phyloP scores from a whole-genome alignment of 2,113 vertebrate species.

The Tor tambroides region DNA sequence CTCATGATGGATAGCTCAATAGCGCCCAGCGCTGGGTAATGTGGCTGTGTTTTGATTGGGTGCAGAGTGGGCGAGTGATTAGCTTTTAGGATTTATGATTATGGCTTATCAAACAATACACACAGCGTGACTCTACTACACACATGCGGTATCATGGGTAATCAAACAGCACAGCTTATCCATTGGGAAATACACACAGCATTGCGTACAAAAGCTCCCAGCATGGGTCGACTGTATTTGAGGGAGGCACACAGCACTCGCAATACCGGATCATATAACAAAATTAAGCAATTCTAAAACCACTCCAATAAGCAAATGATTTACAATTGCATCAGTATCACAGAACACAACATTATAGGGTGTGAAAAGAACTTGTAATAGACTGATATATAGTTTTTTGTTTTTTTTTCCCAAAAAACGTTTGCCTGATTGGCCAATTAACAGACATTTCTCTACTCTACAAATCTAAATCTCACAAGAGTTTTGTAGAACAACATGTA shows the following conservation, averaged over 20 bases:
- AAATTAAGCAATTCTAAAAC: slow-evolving; percentile 15
- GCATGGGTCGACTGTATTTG: slow-evolving; percentile 17
- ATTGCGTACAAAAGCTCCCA: slow-evolving; percentile 16
- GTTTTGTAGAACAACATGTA: background rate
- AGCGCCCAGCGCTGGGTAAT: slow-evolving; percentile 69
- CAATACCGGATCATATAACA: background rate
- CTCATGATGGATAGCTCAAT: slow-evolving; percentile 75
- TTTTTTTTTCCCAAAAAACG: background rate
- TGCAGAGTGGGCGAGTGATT: slow-evolving; percentile 73
- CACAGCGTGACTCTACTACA: slow-evolving; percentile 38
- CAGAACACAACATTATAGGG: background rate
- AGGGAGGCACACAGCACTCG: slow-evolving; percentile 9
- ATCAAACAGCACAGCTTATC: slow-evolving; percentile 28
- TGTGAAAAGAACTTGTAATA: background rate
- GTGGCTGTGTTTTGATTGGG: slow-evolving; percentile 66
- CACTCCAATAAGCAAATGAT: background rate
- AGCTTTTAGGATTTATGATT: slow-evolving; percentile 77
- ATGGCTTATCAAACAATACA: slow-evolving; percentile 76
- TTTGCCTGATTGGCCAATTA: background rate
- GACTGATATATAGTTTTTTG: background rate
- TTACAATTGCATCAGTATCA: background rate
- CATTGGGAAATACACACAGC: slow-evolving; percentile 39
- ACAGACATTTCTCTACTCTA: background rate
- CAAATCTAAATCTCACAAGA: background rate
- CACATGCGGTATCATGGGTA: slow-evolving; percentile 9